These are phyloP conservation scores for Glyphotaelius pellucidus DNA, from an alignment of 2,888 invertebrate species.

Conservation along the genomic window DNA sequence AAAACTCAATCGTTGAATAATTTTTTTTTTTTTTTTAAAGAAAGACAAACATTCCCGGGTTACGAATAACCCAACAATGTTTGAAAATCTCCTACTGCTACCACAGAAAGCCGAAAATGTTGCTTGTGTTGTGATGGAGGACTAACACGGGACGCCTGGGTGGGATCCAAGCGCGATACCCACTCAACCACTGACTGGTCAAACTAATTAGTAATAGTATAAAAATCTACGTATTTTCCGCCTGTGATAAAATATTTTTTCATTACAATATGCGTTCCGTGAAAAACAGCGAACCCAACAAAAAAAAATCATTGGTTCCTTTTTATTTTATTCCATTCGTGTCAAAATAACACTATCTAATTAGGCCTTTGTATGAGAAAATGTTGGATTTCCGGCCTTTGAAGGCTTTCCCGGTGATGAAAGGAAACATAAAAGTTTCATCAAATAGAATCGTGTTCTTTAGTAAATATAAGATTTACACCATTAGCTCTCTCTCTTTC, in stretches of 20 bases:
- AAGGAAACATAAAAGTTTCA: not conserved
- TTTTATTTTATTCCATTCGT: not conserved
- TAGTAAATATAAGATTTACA: not conserved
- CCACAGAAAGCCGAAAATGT: too few relatives aligned
- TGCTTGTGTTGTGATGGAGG: too few relatives aligned
- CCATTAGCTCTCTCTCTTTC: not conserved
- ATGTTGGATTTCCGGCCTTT: not conserved
- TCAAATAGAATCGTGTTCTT: conserved; percentile 2
- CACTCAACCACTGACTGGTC: too few relatives aligned
- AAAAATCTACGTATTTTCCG: too few relatives aligned
- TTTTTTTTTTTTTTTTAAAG: too few relatives aligned
- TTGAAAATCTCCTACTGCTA: too few relatives aligned
- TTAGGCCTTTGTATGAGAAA: not conserved
- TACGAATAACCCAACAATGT: too few relatives aligned
- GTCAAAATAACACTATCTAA: not conserved
- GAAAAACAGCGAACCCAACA: not conserved
- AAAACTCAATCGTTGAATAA: too few relatives aligned
- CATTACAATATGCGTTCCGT: not conserved
- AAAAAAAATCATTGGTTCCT: not conserved
- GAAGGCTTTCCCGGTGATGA: not conserved
- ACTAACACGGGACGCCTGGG: too few relatives aligned
- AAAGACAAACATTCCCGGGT: too few relatives aligned
- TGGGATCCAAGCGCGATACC: too few relatives aligned
- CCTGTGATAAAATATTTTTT: not conserved
- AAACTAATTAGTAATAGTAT: too few relatives aligned